A percentile compares a stretch with the other conserved stretches of the same genome.
Evolutionary conservation across 2,797 vertebrate species (phyloP).

Genomic region (Alca torda): DNA sequence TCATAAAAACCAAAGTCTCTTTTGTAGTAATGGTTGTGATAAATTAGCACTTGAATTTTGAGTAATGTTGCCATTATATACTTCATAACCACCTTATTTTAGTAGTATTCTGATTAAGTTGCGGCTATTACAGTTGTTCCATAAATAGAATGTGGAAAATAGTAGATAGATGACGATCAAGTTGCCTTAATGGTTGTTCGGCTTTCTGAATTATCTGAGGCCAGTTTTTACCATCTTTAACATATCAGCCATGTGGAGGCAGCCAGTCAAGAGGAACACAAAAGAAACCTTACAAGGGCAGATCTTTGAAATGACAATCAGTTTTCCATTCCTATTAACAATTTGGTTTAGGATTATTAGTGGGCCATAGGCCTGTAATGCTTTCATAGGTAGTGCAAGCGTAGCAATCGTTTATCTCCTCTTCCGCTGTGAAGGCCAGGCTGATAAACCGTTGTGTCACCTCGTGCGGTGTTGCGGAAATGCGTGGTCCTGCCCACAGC

Average conservation of each 20-base stretch:
- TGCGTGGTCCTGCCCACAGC: neutral
- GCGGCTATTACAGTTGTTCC: neutral
- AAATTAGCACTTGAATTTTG: neutral
- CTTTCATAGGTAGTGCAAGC: neutral
- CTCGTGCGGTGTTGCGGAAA: neutral
- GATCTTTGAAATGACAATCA: neutral
- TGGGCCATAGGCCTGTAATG: neutral
- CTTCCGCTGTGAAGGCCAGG: neutral
- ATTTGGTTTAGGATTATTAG: neutral
- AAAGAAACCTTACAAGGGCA: neutral
- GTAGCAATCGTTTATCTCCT: neutral
- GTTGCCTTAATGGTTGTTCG: neutral
- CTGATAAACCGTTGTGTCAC: neutral
- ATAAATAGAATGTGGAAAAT: neutral
- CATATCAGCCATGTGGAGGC: neutral
- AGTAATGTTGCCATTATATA: neutral
- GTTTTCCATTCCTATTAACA: neutral
- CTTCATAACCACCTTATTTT: neutral
- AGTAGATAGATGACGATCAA: rapidly evolving
- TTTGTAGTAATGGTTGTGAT: neutral
- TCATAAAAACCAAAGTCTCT: neutral
- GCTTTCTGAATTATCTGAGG: neutral
- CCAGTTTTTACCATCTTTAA: neutral
- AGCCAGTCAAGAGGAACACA: neutral
- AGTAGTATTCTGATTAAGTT: neutral